A percentile compares a stretch with the other conserved stretches of the same genome.
Evolutionary conservation across 1,140 invertebrate species (phyloP).

Genomic region (Leptinotarsa texana): DNA sequence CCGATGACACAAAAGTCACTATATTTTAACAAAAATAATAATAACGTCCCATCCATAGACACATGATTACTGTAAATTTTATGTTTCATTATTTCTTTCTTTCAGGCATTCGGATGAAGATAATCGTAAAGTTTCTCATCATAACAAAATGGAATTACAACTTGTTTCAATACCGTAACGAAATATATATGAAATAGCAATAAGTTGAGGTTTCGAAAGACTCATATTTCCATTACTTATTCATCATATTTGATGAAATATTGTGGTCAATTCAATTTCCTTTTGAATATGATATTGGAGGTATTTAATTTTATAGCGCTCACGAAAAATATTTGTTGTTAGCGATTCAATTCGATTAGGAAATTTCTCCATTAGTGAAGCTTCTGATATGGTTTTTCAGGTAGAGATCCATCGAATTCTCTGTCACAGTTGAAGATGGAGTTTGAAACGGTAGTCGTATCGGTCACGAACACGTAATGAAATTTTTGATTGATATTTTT

Average conservation of each 20-base stretch:
- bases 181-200: constrained; percentile 2
- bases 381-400: neutral
- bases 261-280: neutral
- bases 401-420: too few relatives aligned
- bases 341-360: neutral
- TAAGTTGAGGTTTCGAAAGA: neutral
- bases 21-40: too few relatives aligned
- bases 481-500: too few relatives aligned
- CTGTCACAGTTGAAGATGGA: too few relatives aligned
- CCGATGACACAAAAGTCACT: too few relatives aligned
- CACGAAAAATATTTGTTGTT: constrained; percentile 1
- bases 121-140: neutral
- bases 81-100: too few relatives aligned
- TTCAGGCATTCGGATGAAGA: neutral
- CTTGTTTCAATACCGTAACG: neutral
- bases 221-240: neutral
- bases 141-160: neutral
- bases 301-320: constrained; percentile 1
- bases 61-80: too few relatives aligned
- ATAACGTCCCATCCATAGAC: too few relatives aligned
- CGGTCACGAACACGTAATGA: too few relatives aligned
- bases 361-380: constrained; percentile 1
- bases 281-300: neutral
- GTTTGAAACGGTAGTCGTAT: too few relatives aligned
- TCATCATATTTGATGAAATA: constrained; percentile 3